Base-by-base conservation (phyloP, 2,113 vertebrate genomes). In the Tautogolabrus adspersus region DNA sequence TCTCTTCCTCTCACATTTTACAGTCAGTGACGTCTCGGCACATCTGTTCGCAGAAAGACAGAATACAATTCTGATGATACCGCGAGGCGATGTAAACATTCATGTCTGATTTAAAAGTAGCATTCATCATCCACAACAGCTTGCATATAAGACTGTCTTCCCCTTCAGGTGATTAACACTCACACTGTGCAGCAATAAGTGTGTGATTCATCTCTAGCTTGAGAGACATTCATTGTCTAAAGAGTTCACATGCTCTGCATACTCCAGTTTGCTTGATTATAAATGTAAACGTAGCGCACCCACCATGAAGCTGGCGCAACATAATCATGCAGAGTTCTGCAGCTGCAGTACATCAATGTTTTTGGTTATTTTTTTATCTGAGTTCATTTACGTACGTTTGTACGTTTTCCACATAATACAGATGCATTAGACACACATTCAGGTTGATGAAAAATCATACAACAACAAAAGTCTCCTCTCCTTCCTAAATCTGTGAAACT, bases 11-110 rank as follows among this genome's bases (percentile, higher is more conserved):
- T 60, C 83, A 26, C 49, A 63, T 40, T 57, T 42, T 22, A 18
- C 40, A 64, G 40, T 61, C 44, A 75, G 78, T 57, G 26, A 46
- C 44, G 13, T 47, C 52, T 19, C 15, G 23, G 65, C 72, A 56
- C 77, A 75, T 67, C 73, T 81, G 66, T 65, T 67, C 22, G 51
- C 61, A 65, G 10, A 47, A 22, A 38, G 57, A 49, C 61, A 58
- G 51, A n/a, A n/a, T 15, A 65, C 49, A 21, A 59, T 63, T 49
- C 44, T 26, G 76, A 37, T 63, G 38, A 68, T 47, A 56, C 67
- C n/a, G 10, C 0, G 52, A 63, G 55, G 66, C 78, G 64, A 69
- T 66, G 49, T 67, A 70, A 77, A 82, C 70, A 82, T 81, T 13
- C 61, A 72, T 70, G 40, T 66, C n/a, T 44, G 49, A 62, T 81